Conservation (phyloP, 2,113 vertebrate species). For the Scomber scombrus region DNA sequence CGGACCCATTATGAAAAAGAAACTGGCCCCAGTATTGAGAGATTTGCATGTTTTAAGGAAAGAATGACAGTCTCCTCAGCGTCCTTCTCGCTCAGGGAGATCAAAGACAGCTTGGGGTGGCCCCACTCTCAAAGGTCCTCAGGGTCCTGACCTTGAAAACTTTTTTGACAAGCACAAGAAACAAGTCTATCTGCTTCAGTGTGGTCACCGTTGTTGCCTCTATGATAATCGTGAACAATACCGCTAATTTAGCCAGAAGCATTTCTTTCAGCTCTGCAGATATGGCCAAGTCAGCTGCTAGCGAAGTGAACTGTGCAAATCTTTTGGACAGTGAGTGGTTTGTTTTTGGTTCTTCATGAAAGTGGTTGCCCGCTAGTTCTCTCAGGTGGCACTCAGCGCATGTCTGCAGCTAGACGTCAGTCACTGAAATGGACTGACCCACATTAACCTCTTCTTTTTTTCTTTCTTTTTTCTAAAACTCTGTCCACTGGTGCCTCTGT, state of each 20-base stretch:
- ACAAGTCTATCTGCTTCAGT: slow-evolving; percentile 55
- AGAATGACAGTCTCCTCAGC: slow-evolving; percentile 39
- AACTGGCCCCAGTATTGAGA: slow-evolving; percentile 21
- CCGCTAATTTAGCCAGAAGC: slow-evolving; percentile 14
- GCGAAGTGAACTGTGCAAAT: slow-evolving; percentile 20
- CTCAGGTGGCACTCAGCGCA: slow-evolving; percentile 28
- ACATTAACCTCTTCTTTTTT: slow-evolving; percentile 16
- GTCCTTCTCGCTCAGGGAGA: slow-evolving; percentile 34
- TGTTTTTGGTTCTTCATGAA: slow-evolving; percentile 34
- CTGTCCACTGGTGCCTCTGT: not conserved
- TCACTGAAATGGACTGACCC: slow-evolving; percentile 18
- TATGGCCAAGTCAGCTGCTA: slow-evolving; percentile 11
- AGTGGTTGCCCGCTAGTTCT: slow-evolving; percentile 18
- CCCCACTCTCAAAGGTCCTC: slow-evolving; percentile 49
- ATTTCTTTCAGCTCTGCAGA: slow-evolving; percentile 1
- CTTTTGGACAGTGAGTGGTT: slow-evolving; percentile 40
- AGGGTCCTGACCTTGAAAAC: slow-evolving; percentile 58
- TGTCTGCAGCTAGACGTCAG: slow-evolving; percentile 29
- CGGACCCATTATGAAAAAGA: slow-evolving; percentile 18
- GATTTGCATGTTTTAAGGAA: slow-evolving; percentile 73
- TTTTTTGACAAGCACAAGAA: slow-evolving; percentile 67
- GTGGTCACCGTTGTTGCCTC: slow-evolving; percentile 39
- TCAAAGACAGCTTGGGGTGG: slow-evolving; percentile 68
- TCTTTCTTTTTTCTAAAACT: not conserved
- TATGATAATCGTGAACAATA: not conserved